Evolutionary conservation across 2,888 invertebrate species (phyloP), one percentile per base, ranked within the genome.

Genomic region (Drosophila silvestris): DNA sequence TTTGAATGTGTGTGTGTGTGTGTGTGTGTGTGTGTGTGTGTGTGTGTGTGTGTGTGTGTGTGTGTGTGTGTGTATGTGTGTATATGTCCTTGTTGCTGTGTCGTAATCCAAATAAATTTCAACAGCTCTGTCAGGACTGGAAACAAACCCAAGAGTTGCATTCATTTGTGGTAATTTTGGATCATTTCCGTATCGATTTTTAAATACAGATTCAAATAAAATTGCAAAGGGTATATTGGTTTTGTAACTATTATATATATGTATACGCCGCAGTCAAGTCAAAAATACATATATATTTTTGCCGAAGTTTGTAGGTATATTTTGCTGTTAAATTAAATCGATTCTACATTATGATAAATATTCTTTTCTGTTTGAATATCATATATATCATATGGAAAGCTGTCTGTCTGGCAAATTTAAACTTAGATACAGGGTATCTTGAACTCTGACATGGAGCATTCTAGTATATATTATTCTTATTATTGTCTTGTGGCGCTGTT

Each of bases 81-180:
- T 53, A 19, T 39, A 35, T 79, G 82, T 82, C 85, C 79, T 90
- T 88, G 81, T 83, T 70, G 62, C 63, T 72, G 83, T 75, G 62
- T 61, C 63, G 80, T 70, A 73, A 75, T 71, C 62, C 72, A 78
- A 74, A 90, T 90, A 85, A 85, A 90, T 89, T 89, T 89, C 64
- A 74, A 78, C 68, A 60, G 86, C 70, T 60, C 57, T 57, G 56
- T 75, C 66, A 67, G 62, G 62, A 70, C 65, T 62, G 53, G 30
- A 59, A 69, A 71, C 50, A 68, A 58, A 57, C 56, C 57, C 60
- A 61, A 30, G 41, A 62, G 50, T 67, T 63, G 68, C 82, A 74
- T 47, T 50, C 70, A 64, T 77, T 81, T 82, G 71, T 52, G 70
- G 79, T 72, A 83, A 69, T 86, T 83, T 82, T 35, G 71, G 67